phyloP scores from a whole-genome alignment of 2,797 vertebrate species.

The Salmo trutta region DNA sequence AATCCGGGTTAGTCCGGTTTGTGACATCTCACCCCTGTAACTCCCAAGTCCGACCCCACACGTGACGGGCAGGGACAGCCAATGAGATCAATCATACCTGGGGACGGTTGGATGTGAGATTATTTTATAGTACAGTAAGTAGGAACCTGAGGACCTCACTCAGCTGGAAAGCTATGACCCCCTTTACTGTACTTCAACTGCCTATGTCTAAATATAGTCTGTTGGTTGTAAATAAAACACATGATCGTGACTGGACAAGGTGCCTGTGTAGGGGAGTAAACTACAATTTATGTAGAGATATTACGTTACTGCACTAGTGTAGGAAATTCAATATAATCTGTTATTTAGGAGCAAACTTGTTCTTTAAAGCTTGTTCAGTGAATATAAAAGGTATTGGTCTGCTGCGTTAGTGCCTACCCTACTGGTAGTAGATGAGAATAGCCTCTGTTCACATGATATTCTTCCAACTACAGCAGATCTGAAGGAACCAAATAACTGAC shows the following conservation, averaged over 20 bases:
- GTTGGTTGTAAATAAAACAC: not conserved
- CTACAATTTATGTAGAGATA: not conserved
- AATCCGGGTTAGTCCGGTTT: conserved; percentile 62
- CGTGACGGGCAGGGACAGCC: conserved; percentile 29
- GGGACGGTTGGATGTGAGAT: conserved; percentile 37
- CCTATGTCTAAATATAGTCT: not conserved
- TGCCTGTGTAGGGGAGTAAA: not conserved
- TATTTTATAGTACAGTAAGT: conserved; percentile 32
- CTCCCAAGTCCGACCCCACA: not conserved
- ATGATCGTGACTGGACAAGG: not conserved
- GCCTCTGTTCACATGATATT: not conserved
- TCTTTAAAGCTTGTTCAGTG: not conserved
- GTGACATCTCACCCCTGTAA: conserved; percentile 42
- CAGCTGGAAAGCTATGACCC: conserved; percentile 29
- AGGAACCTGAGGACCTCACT: conserved; percentile 39
- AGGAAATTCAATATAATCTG: not conserved
- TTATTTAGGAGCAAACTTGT: not conserved
- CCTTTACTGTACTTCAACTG: not conserved
- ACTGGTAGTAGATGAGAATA: not conserved
- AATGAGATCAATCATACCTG: conserved; percentile 36
- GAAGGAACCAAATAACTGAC: not conserved
- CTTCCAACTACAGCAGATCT: not conserved
- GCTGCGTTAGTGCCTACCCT: not conserved
- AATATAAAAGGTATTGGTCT: not conserved
- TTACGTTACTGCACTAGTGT: not conserved